Evolutionary conservation across 2,113 vertebrate genomes (phyloP), one percentile per base, ranked within the genome.

Genomic region (Eclectus roratus): DNA sequence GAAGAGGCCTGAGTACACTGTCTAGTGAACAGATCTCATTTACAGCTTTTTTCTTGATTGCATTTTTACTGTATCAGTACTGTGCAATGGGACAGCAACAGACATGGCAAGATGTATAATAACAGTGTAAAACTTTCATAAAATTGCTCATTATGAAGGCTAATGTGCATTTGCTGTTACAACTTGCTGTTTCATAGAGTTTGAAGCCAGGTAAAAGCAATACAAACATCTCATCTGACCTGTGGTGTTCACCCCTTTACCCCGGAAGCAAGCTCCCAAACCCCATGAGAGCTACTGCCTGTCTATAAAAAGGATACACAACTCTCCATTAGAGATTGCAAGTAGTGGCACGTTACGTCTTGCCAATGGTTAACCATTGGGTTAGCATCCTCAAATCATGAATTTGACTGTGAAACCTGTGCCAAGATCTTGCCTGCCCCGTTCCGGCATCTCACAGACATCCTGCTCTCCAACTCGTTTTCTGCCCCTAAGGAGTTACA

Each of bases 371-470:
- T 81, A 72, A 68, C 29, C 20, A 7, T 58, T n/a, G 55, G 33
- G 56, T 58, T 58, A 58, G 15, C 33, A 58, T 21, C 56, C 33
- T 58, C 21, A 58, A 10, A n/a, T n/a, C 20, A 15, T 15, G 41
- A 44, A 63, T n/a, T 21, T 60, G 56, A 37, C 47, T 56, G 69
- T 80, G 74, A 85, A 80, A 73, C 64, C 56, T 61, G 44, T 60
- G n/a, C 37, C 47, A 64, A 23, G 61, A 41, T 80, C 56, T 24
- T 16, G 35, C 56, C 56, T 70, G 63, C 41, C 64, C 47, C 0
- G 0, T 63, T 80, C 37, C 60, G 35, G 37, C 0, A 1, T 53
- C 41, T 73, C 55, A 41, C 65, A 66, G 63, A 13, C 46, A 41
- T 69, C 74, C 33, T 65, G 39, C 49, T 79, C 39, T 72, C 66